Conservation (phyloP, 2,113 vertebrate genomes). For the Cavia porcellus region DNA sequence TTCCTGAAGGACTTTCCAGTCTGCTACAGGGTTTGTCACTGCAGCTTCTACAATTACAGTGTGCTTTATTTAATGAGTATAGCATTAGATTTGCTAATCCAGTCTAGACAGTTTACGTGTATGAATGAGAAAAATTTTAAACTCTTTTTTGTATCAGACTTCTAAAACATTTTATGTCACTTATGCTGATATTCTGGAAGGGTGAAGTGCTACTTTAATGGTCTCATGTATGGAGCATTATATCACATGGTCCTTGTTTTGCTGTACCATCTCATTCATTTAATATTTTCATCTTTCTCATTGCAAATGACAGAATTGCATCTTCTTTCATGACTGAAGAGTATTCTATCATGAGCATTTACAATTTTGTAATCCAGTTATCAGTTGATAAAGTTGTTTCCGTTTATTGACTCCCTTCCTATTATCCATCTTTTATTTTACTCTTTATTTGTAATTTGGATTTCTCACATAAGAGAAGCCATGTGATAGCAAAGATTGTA, state of each 20-base stretch:
- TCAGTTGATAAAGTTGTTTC: neutral
- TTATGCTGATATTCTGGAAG: neutral
- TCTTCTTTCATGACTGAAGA: neutral
- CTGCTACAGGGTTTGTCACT: neutral
- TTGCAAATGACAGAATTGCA: neutral
- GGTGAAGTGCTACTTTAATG: neutral
- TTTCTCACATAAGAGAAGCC: neutral
- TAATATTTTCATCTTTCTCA: neutral
- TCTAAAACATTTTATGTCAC: neutral
- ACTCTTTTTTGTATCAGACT: neutral
- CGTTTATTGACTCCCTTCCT: neutral
- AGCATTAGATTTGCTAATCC: neutral
- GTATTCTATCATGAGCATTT: neutral
- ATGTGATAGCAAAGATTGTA: neutral
- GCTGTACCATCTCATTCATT: neutral
- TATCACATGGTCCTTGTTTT: neutral
- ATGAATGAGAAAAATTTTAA: neutral
- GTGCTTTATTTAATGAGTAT: neutral
- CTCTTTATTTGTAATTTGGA: neutral
- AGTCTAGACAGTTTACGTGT: neutral
- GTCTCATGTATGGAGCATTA: no score
- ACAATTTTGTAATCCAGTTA: neutral
- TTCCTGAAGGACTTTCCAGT: conserved; percentile 48
- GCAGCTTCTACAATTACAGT: neutral
- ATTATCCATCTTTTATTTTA: neutral